Conservation (phyloP, 2,113 vertebrate species). For the Ailuropoda melanoleuca region DNA sequence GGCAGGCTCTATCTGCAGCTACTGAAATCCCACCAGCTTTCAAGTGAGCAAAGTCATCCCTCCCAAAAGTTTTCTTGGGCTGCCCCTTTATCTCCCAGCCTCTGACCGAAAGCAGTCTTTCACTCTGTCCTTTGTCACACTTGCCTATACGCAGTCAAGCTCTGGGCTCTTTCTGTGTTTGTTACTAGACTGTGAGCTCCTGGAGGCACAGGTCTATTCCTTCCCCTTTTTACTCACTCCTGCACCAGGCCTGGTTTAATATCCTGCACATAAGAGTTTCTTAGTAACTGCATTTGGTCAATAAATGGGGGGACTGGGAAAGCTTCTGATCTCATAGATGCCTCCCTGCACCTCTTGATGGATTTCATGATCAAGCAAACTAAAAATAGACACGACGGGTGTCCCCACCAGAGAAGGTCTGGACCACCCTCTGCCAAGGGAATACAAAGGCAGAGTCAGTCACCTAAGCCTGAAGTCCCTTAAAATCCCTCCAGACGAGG, state of each 20-base stretch:
- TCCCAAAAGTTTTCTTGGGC: neutral
- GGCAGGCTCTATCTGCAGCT: neutral
- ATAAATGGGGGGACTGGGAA: neutral
- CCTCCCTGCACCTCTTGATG: neutral
- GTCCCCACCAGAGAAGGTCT: neutral
- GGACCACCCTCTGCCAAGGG: neutral
- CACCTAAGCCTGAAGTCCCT: neutral
- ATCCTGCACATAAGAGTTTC: neutral
- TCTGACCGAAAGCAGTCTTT: neutral
- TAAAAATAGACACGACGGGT: neutral
- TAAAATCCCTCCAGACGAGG: neutral
- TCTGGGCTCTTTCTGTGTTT: neutral
- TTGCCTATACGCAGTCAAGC: neutral
- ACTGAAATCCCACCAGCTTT: neutral
- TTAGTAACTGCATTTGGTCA: neutral
- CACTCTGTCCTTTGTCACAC: neutral
- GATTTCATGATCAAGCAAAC: neutral
- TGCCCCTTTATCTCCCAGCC: neutral
- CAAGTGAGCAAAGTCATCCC: neutral
- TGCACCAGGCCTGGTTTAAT: neutral
- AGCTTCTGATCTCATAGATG: neutral
- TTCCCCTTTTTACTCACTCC: neutral
- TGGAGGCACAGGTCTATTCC: neutral
- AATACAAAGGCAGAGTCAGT: neutral
- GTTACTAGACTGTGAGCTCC: neutral